phyloP scores from a whole-genome alignment of 2,113 vertebrate species.

The Chaenocephalus aceratus region DNA sequence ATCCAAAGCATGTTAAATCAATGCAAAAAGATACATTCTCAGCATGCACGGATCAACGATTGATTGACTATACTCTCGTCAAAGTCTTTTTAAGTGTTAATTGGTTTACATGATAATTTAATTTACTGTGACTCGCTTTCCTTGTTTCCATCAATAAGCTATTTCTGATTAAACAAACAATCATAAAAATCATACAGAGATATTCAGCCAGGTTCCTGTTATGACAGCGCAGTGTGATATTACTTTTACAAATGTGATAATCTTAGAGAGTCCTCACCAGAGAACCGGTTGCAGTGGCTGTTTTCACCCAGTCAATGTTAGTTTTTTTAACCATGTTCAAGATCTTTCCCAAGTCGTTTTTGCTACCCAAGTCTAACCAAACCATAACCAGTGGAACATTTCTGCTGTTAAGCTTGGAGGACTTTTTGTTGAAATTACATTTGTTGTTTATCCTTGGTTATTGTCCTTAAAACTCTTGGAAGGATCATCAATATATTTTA shows the following conservation, averaged over 20 bases:
- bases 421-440: not conserved
- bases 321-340: not conserved
- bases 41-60: not conserved
- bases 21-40: not conserved
- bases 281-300: not conserved
- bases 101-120: not conserved
- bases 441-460: not conserved
- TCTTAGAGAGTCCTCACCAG: not conserved
- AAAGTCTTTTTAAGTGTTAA: not conserved
- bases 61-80: not conserved
- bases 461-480: not conserved
- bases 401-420: not conserved
- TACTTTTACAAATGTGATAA: not conserved
- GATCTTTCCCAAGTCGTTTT: not conserved
- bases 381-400: not conserved
- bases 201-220: not conserved
- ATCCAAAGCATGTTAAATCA: not conserved
- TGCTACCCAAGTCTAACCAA: not conserved
- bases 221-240: not conserved
- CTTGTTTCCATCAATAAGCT: not conserved
- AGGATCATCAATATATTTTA: not conserved
- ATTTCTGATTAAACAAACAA: not conserved
- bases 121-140: not conserved
- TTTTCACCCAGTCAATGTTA: not conserved
- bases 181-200: not conserved